Evolutionary conservation across 2,797 vertebrate genomes (phyloP).

Genomic region (Euthynnus affinis): DNA sequence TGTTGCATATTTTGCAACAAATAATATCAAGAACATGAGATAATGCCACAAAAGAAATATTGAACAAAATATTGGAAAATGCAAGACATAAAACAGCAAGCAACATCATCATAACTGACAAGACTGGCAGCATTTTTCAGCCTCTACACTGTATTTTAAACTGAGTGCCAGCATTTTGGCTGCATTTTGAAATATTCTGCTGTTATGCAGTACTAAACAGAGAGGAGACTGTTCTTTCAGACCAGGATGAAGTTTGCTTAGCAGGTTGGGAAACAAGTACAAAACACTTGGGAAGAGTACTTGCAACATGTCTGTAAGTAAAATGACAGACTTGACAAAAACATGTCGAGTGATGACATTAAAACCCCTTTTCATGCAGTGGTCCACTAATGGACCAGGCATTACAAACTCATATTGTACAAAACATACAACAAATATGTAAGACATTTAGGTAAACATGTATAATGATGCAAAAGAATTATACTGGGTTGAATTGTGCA

Average conservation of each 20-base stretch:
- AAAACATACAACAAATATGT: no score
- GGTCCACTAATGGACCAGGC: no score
- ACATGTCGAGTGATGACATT: slow-evolving; percentile 9
- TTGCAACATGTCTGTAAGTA: neutral
- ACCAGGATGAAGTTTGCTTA: neutral
- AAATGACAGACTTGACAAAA: slow-evolving; percentile 16
- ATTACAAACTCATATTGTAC: no score
- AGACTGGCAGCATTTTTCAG: neutral
- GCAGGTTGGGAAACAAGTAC: slow-evolving; percentile 14
- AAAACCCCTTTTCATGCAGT: neutral
- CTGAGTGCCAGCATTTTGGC: neutral
- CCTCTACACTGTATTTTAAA: no score
- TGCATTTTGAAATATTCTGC: neutral
- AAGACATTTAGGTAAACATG: no score
- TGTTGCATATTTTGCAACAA: neutral
- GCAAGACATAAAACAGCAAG: neutral
- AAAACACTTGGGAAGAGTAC: slow-evolving; percentile 1
- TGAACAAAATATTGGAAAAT: neutral
- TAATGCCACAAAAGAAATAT: neutral
- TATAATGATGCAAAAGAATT: no score
- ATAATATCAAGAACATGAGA: neutral
- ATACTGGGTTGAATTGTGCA: no score
- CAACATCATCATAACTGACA: neutral
- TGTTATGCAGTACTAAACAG: neutral
- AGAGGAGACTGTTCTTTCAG: neutral